Conservation (phyloP, 1,140 invertebrate species). For the Drosophila micromelanica region DNA sequence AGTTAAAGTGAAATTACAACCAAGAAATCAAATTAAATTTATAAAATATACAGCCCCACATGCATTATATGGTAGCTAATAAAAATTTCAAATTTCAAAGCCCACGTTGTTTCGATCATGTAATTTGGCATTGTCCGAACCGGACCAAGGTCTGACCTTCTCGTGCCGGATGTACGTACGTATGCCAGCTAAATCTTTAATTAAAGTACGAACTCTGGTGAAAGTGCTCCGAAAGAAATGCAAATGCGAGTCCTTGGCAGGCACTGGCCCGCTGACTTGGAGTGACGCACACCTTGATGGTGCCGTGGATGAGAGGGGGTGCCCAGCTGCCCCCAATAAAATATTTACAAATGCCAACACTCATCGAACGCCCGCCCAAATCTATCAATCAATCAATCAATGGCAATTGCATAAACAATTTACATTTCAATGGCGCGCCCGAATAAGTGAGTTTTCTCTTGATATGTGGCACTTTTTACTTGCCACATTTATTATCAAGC, state of each 20-base stretch:
- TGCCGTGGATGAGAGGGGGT: not conserved
- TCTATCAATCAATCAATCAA: slow-evolving; percentile 61
- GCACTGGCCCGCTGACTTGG: slow-evolving; percentile 1
- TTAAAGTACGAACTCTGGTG: slow-evolving; percentile 39
- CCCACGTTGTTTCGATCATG: slow-evolving; percentile 40
- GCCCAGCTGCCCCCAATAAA: slow-evolving; percentile 33
- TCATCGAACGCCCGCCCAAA: slow-evolving; percentile 42
- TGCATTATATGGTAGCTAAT: slow-evolving; percentile 76
- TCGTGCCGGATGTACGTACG: slow-evolving; percentile 46
- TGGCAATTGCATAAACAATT: slow-evolving; percentile 32
- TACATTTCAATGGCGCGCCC: slow-evolving; percentile 51
- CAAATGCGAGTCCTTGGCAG: slow-evolving; percentile 54
- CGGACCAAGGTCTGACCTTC: slow-evolving; percentile 54
- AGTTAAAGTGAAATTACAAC: slow-evolving; percentile 61
- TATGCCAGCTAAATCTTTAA: slow-evolving; percentile 50
- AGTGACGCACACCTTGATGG: slow-evolving; percentile 23
- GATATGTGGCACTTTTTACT: slow-evolving; percentile 53
- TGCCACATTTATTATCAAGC: slow-evolving; percentile 56
- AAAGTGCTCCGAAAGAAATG: slow-evolving; percentile 52
- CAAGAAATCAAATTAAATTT: slow-evolving; percentile 68
- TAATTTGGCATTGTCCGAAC: slow-evolving; percentile 45
- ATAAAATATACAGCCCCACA: slow-evolving; percentile 56
- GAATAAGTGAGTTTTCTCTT: slow-evolving; percentile 17
- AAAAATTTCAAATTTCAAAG: slow-evolving; percentile 72
- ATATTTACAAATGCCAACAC: slow-evolving; percentile 75